phyloP scores from a whole-genome alignment of 2,888 invertebrate species.

The Drosophila crucigera region DNA sequence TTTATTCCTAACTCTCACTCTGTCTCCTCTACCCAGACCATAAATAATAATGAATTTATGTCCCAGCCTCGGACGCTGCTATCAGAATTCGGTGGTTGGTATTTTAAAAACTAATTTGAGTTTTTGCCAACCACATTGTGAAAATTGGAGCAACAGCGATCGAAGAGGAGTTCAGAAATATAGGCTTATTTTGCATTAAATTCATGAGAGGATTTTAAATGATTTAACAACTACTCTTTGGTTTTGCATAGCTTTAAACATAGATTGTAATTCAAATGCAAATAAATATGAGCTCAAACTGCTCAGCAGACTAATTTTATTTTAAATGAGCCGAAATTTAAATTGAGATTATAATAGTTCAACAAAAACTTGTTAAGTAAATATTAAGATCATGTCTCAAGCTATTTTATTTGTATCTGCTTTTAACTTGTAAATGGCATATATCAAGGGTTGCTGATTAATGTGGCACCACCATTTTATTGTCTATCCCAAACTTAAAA shows the following conservation, averaged over 20 bases:
- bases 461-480: no score
- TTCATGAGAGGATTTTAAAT: slow-evolving; percentile 23
- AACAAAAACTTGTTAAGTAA: background rate
- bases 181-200: slow-evolving; percentile 34
- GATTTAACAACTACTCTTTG: slow-evolving; percentile 21
- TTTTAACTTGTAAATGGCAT: background rate
- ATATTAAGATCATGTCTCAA: background rate
- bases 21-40: background rate
- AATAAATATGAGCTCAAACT: background rate
- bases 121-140: slow-evolving; percentile 1
- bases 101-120: slow-evolving; percentile 29
- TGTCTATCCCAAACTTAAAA: background rate
- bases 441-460: background rate
- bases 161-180: slow-evolving; percentile 13
- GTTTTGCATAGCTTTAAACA: background rate
- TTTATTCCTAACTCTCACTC: slow-evolving; percentile 8
- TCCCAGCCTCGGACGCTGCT: slow-evolving; percentile 15
- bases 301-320: background rate
- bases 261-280: background rate
- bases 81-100: slow-evolving; percentile 34
- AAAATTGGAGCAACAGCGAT: slow-evolving; percentile 3
- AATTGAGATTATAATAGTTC: background rate
- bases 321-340: background rate
- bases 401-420: background rate
- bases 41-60: slow-evolving; percentile 53